These are phyloP conservation scores for Troglohyphantes excavatus DNA, from an alignment of 2,888 invertebrate genomes.

Conservation along the genomic window DNA sequence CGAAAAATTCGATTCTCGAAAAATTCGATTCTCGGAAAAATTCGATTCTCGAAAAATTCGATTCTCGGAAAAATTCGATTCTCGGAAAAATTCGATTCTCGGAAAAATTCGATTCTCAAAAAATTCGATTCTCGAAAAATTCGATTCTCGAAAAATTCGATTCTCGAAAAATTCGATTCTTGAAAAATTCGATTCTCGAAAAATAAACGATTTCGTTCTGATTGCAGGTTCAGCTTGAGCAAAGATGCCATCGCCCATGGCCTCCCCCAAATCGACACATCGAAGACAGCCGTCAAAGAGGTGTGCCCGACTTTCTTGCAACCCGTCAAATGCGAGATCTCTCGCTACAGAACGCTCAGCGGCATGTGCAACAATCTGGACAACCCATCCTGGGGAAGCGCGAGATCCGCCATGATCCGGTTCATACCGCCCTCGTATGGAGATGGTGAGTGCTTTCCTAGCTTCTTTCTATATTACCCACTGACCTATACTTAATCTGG, in stretches of 20 bases:
- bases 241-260: conserved; percentile 82
- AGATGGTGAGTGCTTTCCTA: conserved; percentile 80
- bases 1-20: too few species aligned
- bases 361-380: conserved; percentile 84
- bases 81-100: too few species aligned
- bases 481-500: too few species aligned
- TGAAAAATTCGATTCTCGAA: too few species aligned
- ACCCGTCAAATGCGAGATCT: conserved; percentile 81
- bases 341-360: conserved; percentile 81
- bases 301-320: conserved; percentile 82
- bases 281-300: conserved; percentile 82
- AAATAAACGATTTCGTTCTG: too few species aligned
- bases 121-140: too few species aligned
- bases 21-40: too few species aligned
- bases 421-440: conserved; percentile 81
- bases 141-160: too few species aligned
- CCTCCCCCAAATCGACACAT: conserved; percentile 82
- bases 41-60: too few species aligned
- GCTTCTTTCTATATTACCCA: neutral
- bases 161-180: too few species aligned
- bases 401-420: conserved; percentile 81
- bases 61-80: too few species aligned
- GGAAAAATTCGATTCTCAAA: too few species aligned
- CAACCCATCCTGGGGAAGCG: conserved; percentile 83
- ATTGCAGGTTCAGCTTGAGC: conserved; percentile 80